Conservation (phyloP, 2,797 vertebrate genomes). For the Chelon labrosus region DNA sequence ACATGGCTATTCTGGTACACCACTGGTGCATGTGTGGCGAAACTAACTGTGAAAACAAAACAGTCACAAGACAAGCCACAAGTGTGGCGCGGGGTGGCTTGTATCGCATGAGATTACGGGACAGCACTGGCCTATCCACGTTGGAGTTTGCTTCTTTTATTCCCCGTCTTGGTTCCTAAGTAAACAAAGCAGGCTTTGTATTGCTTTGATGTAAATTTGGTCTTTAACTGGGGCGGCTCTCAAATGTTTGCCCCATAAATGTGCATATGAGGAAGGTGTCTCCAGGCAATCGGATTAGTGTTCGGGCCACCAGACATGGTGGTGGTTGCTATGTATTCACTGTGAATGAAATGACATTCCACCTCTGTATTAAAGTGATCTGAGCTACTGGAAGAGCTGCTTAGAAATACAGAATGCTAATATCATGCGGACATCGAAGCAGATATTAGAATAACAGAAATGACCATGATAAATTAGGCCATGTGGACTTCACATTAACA, state of each 20-base stretch:
- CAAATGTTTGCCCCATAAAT: neutral
- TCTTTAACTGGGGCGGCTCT: conserved; percentile 19
- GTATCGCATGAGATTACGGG: conserved; percentile 30
- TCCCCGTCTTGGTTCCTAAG: conserved; percentile 14
- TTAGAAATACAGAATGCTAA: conserved; percentile 7
- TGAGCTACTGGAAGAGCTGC: conserved; percentile 15
- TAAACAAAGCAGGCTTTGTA: conserved; percentile 53
- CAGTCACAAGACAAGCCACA: conserved; percentile 54
- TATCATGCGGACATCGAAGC: conserved; percentile 15
- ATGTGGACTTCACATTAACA: conserved; percentile 47
- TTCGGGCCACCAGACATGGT: conserved; percentile 14
- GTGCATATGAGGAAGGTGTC: conserved; percentile 17
- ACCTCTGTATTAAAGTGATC: neutral
- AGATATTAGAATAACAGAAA: conserved; percentile 18
- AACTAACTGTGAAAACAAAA: conserved; percentile 37
- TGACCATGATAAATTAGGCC: conserved; percentile 1
- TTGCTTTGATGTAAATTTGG: conserved; percentile 28
- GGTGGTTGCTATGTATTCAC: neutral
- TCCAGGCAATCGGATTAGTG: conserved; percentile 25
- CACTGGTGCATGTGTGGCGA: conserved; percentile 5
- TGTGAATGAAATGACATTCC: neutral
- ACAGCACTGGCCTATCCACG: conserved; percentile 35
- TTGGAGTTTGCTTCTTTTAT: conserved; percentile 12
- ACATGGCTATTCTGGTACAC: conserved; percentile 25
- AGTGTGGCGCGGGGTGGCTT: conserved; percentile 21